Evolutionary conservation across 1,140 invertebrate genomes (phyloP), one percentile per base, ranked within the genome.

Genomic region (Pollicipes pollicipes): DNA sequence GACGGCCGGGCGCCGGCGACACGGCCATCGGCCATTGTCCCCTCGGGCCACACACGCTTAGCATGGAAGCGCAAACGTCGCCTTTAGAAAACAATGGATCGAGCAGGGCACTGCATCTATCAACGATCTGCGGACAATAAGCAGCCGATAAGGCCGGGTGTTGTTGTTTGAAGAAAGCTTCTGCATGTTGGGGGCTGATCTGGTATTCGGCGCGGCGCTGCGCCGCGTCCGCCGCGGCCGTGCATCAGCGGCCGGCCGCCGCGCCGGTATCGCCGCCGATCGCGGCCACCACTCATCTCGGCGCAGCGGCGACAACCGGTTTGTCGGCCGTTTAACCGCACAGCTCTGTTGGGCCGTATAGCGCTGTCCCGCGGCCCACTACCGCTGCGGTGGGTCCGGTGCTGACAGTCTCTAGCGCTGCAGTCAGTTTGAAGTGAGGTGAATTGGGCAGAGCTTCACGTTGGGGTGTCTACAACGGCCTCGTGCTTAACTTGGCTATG

Each of bases 21-120:
- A 58, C 45, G 45, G 45, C 13, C 45, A 21, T 21, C 17, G 13
- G 21, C 45, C 17, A 58, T 58, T 58, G 45, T 58, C 45, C 13
- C 45, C 45, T 10, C 13, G 13, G 45, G 45, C 45, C 45, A 58
- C 45, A 58, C 45, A 58, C 45, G 24, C 45, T 58, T 58, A 58
- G 45, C 45, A 58, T 58, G 45, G 45, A 58, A 58, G 45, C 45
- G 45, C 45, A 58, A 58, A 58, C 45, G 45, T 58, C 45, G 45
- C 45, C 45, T 58, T 58, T 58, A 58, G 45, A 58, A 58, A 58
- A 58, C 45, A 58, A 58, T 58, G 45, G 45, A 58, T 58, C 45
- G 45, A 10, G 45, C 45, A 10, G 45, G 17, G 45, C 45, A 2
- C 13, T 3, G 45, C 45, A 58, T 58, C 45, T 58, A 58, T 58